These are phyloP conservation scores for Anoura caudifer DNA, from an alignment of 2,113 vertebrate genomes.

Conservation along the genomic window DNA sequence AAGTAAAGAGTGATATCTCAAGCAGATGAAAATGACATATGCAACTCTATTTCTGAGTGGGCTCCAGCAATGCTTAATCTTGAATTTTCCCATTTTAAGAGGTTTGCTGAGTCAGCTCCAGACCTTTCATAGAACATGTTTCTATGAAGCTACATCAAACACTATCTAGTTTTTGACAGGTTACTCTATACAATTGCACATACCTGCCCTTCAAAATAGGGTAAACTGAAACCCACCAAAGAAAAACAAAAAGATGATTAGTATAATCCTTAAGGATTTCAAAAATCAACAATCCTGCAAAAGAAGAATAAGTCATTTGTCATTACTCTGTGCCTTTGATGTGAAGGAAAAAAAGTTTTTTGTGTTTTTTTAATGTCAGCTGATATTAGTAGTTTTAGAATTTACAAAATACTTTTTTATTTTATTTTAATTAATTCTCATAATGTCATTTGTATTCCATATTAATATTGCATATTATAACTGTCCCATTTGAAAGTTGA, in stretches of 20 bases:
- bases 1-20: not conserved
- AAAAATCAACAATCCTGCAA: constrained; percentile 44
- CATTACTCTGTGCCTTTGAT: constrained; percentile 51
- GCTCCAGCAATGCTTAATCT: not conserved
- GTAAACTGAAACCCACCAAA: constrained; percentile 25
- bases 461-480: not conserved
- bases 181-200: not conserved
- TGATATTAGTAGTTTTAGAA: not conserved
- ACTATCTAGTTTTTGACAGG: constrained; percentile 27
- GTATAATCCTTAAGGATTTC: constrained; percentile 21
- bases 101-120: not conserved
- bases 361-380: not conserved
- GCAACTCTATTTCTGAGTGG: not conserved
- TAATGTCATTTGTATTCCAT: not conserved
- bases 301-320: constrained; percentile 43
- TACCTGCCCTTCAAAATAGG: constrained; percentile 28
- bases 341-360: not conserved
- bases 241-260: constrained; percentile 24
- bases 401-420: not conserved
- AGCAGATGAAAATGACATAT: not conserved
- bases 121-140: not conserved
- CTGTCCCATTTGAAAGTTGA: not conserved
- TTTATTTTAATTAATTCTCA: not conserved
- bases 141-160: not conserved
- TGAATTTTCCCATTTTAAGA: constrained; percentile 12